Evolutionary conservation across 2,888 invertebrate genomes (phyloP), one percentile per base, ranked within the genome.

Genomic region (Leptarthrus brevirostris): DNA sequence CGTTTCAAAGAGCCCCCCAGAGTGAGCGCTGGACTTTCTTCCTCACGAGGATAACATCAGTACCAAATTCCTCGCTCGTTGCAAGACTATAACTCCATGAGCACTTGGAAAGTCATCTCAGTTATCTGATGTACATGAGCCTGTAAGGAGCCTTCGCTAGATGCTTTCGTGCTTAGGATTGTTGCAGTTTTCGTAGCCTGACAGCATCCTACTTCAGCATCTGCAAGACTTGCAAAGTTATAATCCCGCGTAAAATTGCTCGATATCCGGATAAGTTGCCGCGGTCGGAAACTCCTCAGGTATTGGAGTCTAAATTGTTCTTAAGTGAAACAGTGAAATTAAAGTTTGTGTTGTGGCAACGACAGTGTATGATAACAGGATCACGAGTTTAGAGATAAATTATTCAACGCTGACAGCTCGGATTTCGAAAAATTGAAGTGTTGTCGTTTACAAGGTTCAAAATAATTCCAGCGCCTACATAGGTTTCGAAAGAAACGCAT

Each of bases 31-130:
- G 18, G 6, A 52, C 30, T 49, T 54, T 30, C 34, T 2, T 24
- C 22, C 64, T 66, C 26, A 16, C 20, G 8, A 52, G 49, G 49
- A 52, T 69, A 24, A 20, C 52, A 52, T 14, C 49, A 52, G 52
- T 52, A 52, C 69, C 52, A 69, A 34, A 30, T 18, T 69, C 52
- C 30, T 30, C 52, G 52, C 18, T 69, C 44, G 14, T 47, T 69
- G 52, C 52, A 52, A 52, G 52, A 34, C 69, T 69, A 69, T 69
- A 69, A 69, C n/a, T 69, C 52, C 69, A 52, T 34, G 52, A 30
- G 18, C 52, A 26, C 14, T 69, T 52, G 30, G 52, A 34, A 52
- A 69, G 14, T 52, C 49, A 69, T 69, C 69, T 69, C 69, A 69
- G 69, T 69, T 52, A 69, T 52, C 52, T 52, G 69, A 69, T 52